Base-by-base conservation (phyloP, 2,888 invertebrate species). In the Hydroisotoma schaefferi region DNA sequence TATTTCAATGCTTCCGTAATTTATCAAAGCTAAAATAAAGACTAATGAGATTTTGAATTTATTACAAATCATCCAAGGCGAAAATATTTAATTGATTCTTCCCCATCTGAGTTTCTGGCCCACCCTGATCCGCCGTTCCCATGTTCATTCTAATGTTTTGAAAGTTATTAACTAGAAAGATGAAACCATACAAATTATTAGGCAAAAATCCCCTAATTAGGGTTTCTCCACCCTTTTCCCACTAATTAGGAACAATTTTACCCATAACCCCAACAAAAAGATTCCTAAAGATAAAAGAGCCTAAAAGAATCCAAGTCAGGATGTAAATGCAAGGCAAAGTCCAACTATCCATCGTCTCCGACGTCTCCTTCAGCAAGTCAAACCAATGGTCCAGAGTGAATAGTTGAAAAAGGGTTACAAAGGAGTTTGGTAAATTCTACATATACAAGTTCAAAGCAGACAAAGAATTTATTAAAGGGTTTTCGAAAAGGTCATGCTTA, bases 251-350 rank as follows among this genome's bases (percentile, higher is more conserved):
- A n/a, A 33, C 15, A 33, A 20, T 15, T 15, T 37, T 23, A 65
- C 67, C 72, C 72, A 72, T 72, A 12, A 70, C 70, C 20, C 72
- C 72, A 5, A 69, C 67, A 38, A 72, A 72, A 33, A 72, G 70
- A 48, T 72, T 72, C 43, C 63, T 59, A 46, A 72, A 72, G 29
- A 72, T 72, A 37, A 72, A 70, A 5, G 68, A 64, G 15, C 70
- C 70, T 10, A 72, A 58, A 2, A 72, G 61, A 40, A 72, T 63
- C 72, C 72, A 72, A 1, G 55, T 49, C 10, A 72, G 57, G 8
- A 65, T 51, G 55, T 62, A 72, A 6, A 55, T 37, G 29, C 52
- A 59, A 0, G 69, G 59, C 25, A 62, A 44, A 4, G 25, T 29
- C 10, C 33, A 47, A 2, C 60, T n/a, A 8, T 23, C 60, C 40